phyloP scores from a whole-genome alignment of 1,140 invertebrate species.

The Hylaeus anthracinus region DNA sequence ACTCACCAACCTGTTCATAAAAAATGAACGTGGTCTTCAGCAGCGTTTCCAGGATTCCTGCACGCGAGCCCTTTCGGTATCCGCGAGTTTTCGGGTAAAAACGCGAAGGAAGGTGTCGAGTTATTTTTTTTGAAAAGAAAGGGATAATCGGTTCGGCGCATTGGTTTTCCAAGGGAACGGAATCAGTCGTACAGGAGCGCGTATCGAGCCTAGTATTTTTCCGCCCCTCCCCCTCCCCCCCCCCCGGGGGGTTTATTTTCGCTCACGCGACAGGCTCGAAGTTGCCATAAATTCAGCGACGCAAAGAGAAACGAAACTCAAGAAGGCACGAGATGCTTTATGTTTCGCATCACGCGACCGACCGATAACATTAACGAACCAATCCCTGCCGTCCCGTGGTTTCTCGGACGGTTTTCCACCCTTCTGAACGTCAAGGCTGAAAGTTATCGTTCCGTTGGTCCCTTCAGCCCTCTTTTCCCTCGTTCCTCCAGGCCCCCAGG shows the following conservation, averaged over 20 bases:
- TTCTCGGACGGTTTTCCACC: constrained; percentile 39
- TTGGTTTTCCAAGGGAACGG: constrained; percentile 4
- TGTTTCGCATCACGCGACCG: constrained; percentile 61
- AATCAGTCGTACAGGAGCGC: background rate
- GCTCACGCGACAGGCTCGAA: constrained; percentile 50
- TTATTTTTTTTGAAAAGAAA: too few species aligned
- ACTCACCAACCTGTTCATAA: constrained; percentile 23
- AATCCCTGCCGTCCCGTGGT: constrained; percentile 44
- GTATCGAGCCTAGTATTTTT: background rate
- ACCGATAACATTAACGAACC: constrained; percentile 69
- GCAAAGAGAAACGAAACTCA: constrained; percentile 63
- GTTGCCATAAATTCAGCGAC: constrained; percentile 51
- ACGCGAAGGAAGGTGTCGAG: too few species aligned
- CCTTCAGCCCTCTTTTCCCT: background rate
- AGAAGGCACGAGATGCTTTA: constrained; percentile 58
- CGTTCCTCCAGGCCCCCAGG: background rate
- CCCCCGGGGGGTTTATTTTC: constrained; percentile 31
- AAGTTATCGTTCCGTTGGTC: constrained; percentile 48
- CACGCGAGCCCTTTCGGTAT: background rate
- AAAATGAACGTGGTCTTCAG: constrained; percentile 15
- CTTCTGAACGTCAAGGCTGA: constrained; percentile 25
- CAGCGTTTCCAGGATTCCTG: background rate
- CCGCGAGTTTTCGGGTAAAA: too few species aligned
- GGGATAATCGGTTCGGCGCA: too few species aligned
- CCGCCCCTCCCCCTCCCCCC: background rate